Evolutionary conservation across 2,113 vertebrate species (phyloP).

Genomic region (Sylvietta virens): DNA sequence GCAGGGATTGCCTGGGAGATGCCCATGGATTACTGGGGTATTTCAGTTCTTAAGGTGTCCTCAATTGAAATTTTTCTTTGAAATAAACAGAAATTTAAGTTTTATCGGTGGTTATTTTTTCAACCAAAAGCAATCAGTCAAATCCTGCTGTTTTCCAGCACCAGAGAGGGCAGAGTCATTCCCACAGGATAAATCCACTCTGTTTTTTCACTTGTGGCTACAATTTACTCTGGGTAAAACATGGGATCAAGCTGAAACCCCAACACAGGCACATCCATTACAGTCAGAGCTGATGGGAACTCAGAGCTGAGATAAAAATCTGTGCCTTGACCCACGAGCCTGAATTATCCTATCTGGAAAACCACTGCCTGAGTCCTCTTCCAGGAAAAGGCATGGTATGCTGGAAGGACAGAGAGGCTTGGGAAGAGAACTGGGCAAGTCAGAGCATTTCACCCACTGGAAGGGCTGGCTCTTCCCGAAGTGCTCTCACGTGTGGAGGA

Average conservation of each 20-base stretch:
- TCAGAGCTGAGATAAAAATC: background rate
- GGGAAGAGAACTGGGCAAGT: background rate
- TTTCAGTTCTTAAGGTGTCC: background rate
- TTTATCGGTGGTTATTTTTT: background rate
- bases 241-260: background rate
- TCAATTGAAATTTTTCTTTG: rapidly evolving
- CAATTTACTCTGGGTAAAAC: background rate
- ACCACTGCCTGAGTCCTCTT: background rate
- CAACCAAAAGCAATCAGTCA: background rate
- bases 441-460: background rate
- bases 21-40: rapidly evolving
- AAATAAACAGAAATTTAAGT: background rate
- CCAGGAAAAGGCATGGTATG: background rate
- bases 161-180: background rate
- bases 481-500: background rate
- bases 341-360: background rate
- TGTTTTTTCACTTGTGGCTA: background rate
- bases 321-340: background rate
- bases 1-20: background rate
- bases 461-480: background rate
- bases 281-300: background rate
- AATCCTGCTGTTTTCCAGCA: background rate
- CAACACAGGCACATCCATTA: background rate
- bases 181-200: background rate
- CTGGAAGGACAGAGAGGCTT: background rate